Conservation (phyloP, 2,113 vertebrate genomes). For the Microtus oregoni region DNA sequence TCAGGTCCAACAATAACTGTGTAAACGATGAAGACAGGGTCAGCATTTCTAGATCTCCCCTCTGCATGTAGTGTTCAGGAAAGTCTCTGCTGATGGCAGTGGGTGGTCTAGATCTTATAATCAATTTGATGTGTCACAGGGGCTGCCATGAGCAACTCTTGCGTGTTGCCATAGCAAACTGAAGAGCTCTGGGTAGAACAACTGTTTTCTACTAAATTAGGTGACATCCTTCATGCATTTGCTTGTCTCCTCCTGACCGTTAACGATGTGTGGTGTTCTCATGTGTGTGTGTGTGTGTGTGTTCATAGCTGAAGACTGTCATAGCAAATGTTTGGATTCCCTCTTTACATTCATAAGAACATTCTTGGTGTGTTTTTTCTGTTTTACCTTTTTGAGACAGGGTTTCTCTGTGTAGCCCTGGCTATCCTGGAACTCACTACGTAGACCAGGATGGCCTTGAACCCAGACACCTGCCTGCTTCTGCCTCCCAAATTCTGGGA, state of each 20-base stretch:
- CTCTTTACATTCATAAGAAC: constrained; percentile 82
- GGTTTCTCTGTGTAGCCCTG: not conserved
- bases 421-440: not conserved
- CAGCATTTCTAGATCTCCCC: not conserved
- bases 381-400: not conserved
- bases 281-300: not conserved
- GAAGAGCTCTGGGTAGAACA: not conserved
- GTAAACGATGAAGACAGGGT: not conserved
- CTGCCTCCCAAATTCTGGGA: not conserved
- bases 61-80: not conserved
- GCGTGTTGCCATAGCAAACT: not conserved
- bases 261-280: not conserved
- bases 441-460: not conserved
- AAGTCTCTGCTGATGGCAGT: not conserved
- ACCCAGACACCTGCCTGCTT: not conserved
- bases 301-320: constrained; percentile 44
- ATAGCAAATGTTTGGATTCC: constrained; percentile 55
- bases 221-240: not conserved
- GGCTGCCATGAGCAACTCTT: not conserved
- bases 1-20: not conserved
- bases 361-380: constrained; percentile 80
- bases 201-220: not conserved
- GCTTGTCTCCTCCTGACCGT: not conserved
- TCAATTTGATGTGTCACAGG: not conserved
- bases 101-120: not conserved